Base-by-base conservation (phyloP, 2,888 invertebrate species). In the Hypselothyrea guttata region DNA sequence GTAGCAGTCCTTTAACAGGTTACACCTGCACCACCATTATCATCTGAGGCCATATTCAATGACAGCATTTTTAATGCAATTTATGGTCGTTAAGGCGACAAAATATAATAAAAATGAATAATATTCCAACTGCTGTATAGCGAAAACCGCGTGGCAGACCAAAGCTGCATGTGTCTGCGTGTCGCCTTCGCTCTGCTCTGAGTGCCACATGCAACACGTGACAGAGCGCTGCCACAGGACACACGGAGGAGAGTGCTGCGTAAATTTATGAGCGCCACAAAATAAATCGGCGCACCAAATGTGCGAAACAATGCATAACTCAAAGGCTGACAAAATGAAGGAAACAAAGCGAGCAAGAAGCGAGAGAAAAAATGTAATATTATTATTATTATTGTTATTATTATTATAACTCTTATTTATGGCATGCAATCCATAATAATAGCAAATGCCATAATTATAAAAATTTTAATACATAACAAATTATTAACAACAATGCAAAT, bases 81-180 rank as follows among this genome's bases (percentile, higher is more conserved):
- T 82, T 82, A 84, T 78, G 83, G 82, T 79, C 82, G 82, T 84
- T 84, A 82, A 84, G 82, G 83, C 82, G 82, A 83, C 83, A 82
- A 81, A 81, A 76, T 84, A 84, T 79, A 82, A 84, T 84, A 82
- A 84, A 84, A 84, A 84, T 81, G 84, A 81, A 81, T 84, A 73
- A 81, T 81, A 82, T 71, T 73, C 73, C 76, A 79, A 75, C 71
- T 81, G 81, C 37, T 63, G 53, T 59, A 53, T 46, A 55, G 37
- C 51, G 61, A 65, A 65, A 72, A 69, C 58, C 66, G 61, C 62
- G 60, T 58, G 40, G 58, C 59, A 56, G 31, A 16, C 45, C 47
- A 31, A 47, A 16, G 18, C 30, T 12, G n/a, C 5, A 27, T 31
- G 11, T 41, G 4, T 54, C 7, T 45, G 9, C n/a, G 15, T 40